Conservation (phyloP, 2,888 invertebrate genomes). For the Sthenelais limicola region DNA sequence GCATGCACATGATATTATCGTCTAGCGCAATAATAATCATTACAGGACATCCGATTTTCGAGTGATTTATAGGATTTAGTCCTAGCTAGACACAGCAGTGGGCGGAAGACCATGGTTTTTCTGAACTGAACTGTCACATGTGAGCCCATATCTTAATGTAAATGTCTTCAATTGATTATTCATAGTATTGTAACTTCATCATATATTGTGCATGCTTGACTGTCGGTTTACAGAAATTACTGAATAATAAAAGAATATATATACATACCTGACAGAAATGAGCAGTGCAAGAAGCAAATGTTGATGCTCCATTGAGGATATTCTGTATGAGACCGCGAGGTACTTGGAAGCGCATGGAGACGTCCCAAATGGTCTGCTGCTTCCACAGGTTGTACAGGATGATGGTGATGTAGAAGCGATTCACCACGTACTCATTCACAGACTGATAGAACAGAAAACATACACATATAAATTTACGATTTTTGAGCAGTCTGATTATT, state of each 20-base stretch:
- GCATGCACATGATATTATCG: too few species aligned
- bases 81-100: too few species aligned
- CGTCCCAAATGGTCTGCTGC: slow-evolving; percentile 72
- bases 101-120: too few species aligned
- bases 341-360: slow-evolving; percentile 80
- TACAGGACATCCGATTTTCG: too few species aligned
- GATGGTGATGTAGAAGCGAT: slow-evolving; percentile 88
- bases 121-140: too few species aligned
- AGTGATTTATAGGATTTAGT: too few species aligned
- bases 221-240: neutral
- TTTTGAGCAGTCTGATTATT: too few species aligned
- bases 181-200: too few species aligned
- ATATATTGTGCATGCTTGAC: too few species aligned
- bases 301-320: slow-evolving; percentile 80
- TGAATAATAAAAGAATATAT: neutral
- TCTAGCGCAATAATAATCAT: too few species aligned
- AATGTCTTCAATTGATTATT: too few species aligned
- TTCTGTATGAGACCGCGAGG: slow-evolving; percentile 87
- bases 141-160: too few species aligned
- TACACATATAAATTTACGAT: neutral
- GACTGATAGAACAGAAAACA: slow-evolving; percentile 30
- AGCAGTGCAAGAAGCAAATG: slow-evolving; percentile 84
- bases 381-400: slow-evolving; percentile 82
- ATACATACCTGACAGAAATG: slow-evolving; percentile 81
- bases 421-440: slow-evolving; percentile 75